phyloP scores from a whole-genome alignment of 2,888 invertebrate genomes.

The Bhutanitis thaidina region DNA sequence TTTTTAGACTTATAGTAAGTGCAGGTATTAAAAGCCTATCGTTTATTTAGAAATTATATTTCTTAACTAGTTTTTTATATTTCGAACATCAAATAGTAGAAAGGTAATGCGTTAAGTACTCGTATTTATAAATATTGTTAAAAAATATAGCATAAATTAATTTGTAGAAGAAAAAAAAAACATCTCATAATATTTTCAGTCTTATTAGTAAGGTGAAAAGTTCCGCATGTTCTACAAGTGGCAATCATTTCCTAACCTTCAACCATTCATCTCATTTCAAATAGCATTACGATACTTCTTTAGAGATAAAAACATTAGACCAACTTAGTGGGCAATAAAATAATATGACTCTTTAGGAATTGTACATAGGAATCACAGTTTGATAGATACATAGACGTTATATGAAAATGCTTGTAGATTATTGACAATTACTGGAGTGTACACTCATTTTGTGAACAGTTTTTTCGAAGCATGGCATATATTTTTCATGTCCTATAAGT shows the following conservation, averaged over 20 bases:
- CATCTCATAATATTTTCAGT: background rate
- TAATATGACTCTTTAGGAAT: background rate
- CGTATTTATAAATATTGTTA: no score
- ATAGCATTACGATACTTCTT: no score
- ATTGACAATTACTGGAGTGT: background rate
- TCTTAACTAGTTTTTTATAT: no score
- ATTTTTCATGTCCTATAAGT: background rate
- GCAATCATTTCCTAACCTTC: background rate
- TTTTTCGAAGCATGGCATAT: background rate
- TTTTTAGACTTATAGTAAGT: no score
- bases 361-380: background rate
- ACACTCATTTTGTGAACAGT: no score
- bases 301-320: no score
- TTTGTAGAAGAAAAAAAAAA: background rate
- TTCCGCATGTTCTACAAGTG: background rate
- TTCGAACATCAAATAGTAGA: no score
- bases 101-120: no score
- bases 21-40: no score
- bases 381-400: background rate
- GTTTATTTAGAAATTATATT: no score
- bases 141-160: background rate
- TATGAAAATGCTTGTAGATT: conserved; percentile 2
- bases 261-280: no score
- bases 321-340: no score
- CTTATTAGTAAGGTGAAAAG: background rate